Evolutionary conservation across 2,113 vertebrate species (phyloP), one percentile per base, ranked within the genome.

Genomic region (Dendrocopos noguchii): DNA sequence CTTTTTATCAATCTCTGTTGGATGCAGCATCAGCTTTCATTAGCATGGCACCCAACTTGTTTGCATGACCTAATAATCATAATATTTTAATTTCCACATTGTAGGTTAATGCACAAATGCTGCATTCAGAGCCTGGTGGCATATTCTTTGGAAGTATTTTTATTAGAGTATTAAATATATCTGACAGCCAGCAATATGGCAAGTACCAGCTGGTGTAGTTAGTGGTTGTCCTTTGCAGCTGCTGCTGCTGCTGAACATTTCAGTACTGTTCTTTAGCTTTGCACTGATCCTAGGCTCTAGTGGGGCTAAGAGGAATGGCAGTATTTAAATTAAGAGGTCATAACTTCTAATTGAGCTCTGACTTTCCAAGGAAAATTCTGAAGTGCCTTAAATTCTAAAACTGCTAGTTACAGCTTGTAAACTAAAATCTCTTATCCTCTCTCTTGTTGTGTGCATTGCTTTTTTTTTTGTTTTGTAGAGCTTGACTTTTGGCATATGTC

Each of bases 381-480:
- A 96, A 89, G 68, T 90, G 84, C 75, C 93, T 80, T 59, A 78
- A 93, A 83, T 82, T 90, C 29, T 50, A 7, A 74, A 80, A 36
- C 84, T 29, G 29, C 36, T 93, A 34, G 28, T 95, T 82, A 59
- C n/a, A 88, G 75, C 83, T 96, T 78, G 55, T 50, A 78, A 80
- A 72, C 55, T 74, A 79, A 95, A 87, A 79, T 80, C 47, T 8
- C 6, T 59, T 46, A 18, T 29, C 53, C 57, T 85, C 15, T 25
- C 73, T 76, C 60, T 84, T 3, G 1, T 10, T 70, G n/a, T 42
- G 39, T 77, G 21, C 55, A 13, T 42, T 73, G 80, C 85, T 83
- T 91, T 89, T 83, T 91, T 89, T n/a, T 80, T 91, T 89, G 72
- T 56, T 93, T 76, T 89, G 61, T 34, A 85, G 78, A 80, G 66